Evolutionary conservation across 2,113 vertebrate genomes (phyloP).

Genomic region (Dascyllus trimaculatus): DNA sequence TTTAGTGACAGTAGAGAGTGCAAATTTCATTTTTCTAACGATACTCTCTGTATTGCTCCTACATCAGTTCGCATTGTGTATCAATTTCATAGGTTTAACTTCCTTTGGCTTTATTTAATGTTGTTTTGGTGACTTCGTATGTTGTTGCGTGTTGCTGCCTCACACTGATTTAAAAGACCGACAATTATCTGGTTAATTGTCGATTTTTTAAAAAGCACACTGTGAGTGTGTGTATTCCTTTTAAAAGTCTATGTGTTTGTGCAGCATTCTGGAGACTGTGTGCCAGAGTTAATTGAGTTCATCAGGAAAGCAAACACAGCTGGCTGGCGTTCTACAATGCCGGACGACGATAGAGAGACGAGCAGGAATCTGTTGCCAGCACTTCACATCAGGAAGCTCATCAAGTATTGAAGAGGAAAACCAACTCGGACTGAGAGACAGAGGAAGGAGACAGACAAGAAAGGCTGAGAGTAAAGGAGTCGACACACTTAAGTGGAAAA

Average conservation of each 20-base stretch:
- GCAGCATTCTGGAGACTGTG: conserved; percentile 10
- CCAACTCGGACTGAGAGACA: conserved; percentile 41
- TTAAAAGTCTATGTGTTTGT: not conserved
- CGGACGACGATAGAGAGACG: conserved; percentile 36
- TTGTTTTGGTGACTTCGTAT: no score
- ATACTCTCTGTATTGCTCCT: no score
- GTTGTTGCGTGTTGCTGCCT: no score
- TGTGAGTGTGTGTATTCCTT: conserved; percentile 10
- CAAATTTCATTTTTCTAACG: no score
- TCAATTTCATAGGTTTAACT: no score
- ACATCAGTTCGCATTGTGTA: no score
- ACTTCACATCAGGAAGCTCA: conserved; percentile 66
- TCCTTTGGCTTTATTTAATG: no score
- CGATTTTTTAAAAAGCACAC: not conserved
- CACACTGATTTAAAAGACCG: not conserved
- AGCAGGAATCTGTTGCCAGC: conserved; percentile 40
- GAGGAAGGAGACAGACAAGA: conserved; percentile 16
- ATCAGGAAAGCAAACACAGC: conserved; percentile 72
- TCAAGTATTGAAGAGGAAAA: conserved; percentile 67
- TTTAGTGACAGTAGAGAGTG: no score
- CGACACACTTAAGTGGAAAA: not conserved
- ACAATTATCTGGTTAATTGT: not conserved
- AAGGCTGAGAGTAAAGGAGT: not conserved
- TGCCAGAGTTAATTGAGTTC: conserved; percentile 66
- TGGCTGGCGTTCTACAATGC: conserved; percentile 43